Percentiles rank a stretch among this genome's conserved stretches.
Conservation (phyloP, 2,888 invertebrate species). For the Apamea anceps region DNA sequence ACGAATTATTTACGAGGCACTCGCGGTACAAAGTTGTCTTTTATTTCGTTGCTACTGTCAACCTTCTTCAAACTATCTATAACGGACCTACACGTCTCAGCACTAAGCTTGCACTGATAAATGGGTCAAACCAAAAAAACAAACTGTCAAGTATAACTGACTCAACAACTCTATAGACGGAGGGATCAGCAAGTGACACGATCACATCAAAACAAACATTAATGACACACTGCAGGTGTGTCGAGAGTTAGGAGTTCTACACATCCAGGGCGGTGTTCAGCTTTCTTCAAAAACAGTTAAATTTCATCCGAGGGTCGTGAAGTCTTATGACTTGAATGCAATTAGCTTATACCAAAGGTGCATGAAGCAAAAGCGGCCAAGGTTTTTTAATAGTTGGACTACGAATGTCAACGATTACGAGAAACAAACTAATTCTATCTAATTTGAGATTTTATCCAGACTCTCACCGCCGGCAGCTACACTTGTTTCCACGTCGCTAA, state of each 20-base stretch:
- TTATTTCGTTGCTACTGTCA: neutral
- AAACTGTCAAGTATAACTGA: neutral
- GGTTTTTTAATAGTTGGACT: neutral
- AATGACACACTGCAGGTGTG: neutral
- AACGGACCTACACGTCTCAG: neutral
- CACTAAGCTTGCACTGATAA: constrained; percentile 21
- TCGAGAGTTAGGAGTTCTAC: neutral
- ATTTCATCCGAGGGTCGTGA: neutral
- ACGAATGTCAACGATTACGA: neutral
- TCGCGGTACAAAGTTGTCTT: neutral
- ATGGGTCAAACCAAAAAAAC: constrained; percentile 8
- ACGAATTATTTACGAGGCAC: constrained; percentile 1
- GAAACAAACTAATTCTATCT: neutral
- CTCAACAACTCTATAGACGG: neutral
- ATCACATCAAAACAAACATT: neutral
- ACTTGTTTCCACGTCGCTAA: neutral
- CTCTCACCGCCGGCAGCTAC: neutral
- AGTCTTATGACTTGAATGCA: neutral
- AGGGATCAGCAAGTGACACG: constrained; percentile 7
- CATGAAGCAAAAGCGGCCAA: neutral
- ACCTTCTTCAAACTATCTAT: constrained; percentile 32
- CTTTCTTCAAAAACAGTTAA: neutral
- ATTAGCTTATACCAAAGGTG: too few relatives aligned
- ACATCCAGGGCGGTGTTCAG: neutral
- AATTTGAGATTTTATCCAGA: neutral